Evolutionary conservation across 2,113 vertebrate genomes (phyloP).

Genomic region (Sebastes fasciatus): DNA sequence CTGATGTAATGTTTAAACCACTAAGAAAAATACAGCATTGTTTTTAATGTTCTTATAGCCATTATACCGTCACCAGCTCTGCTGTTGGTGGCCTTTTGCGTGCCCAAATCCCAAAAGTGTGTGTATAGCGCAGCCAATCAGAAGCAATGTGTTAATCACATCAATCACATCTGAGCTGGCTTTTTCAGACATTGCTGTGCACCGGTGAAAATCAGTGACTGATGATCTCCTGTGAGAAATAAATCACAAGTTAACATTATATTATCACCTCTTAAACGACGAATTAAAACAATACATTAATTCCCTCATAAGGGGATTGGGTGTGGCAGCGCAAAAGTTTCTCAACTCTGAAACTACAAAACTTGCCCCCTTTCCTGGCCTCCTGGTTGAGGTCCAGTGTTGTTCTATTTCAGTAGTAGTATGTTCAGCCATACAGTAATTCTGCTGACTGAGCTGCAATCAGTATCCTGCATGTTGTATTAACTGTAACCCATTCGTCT

Average conservation of each 20-base stretch:
- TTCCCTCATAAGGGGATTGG: neutral
- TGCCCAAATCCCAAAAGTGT: slow-evolving; percentile 14
- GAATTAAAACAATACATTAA: neutral
- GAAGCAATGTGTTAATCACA: slow-evolving; percentile 4
- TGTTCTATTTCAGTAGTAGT: slow-evolving; percentile 35
- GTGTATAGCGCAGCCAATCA: neutral
- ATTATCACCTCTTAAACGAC: neutral
- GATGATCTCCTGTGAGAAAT: neutral
- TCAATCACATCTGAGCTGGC: slow-evolving; percentile 19
- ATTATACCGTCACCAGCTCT: neutral
- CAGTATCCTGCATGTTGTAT: neutral
- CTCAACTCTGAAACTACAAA: neutral
- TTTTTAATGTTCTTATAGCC: neutral
- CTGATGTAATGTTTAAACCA: neutral
- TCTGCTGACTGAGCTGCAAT: slow-evolving; percentile 32
- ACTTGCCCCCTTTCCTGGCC: slow-evolving; percentile 21
- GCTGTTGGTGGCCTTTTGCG: neutral
- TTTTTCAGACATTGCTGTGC: neutral
- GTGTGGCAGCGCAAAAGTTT: neutral
- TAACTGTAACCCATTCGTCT: neutral
- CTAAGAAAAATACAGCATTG: neutral
- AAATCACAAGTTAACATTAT: neutral
- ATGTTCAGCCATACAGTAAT: slow-evolving; percentile 24
- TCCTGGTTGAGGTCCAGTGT: slow-evolving; percentile 34
- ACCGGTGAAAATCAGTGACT: neutral